Base-by-base conservation (phyloP, 92 coral and sea anemone genomes). In the Phenganax stokvisi region DNA sequence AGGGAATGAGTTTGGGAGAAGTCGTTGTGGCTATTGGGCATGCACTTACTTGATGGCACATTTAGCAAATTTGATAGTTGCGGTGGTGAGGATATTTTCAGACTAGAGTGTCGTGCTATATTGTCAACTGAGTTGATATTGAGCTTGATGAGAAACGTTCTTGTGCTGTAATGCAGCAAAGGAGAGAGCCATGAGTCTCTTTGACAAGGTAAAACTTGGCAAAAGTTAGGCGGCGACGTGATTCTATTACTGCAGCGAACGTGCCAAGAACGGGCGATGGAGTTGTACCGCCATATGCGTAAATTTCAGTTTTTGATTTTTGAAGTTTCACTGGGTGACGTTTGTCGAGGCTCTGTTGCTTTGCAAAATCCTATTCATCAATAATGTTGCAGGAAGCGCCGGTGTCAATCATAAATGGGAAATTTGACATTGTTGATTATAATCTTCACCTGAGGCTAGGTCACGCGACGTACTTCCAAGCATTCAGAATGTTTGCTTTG, bases 71-170 rank as follows among this genome's bases (percentile, higher is more conserved):
- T 65, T 11, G 71, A 1, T 65, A 44, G 2, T 17, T 28, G 31
- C 15, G 6, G 71, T 15, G 31, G n/a, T 65, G 71, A 10, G 27
- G 27, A 27, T 11, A 7, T 65, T 65, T 65, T 65, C 10, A 27
- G 11, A 65, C 11, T 3, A 27, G 30, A 2, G 25, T 65, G 30
- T 65, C 6, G 47, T 37, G 47, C 47, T 4, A 28, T 65, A 0
- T 4, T 65, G 30, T 65, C 31, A 44, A 65, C 71, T 17, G 71
- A 65, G 27, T 10, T 65, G n/a, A 65, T 27, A 73, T 73, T 54
- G 54, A 73, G 78, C 27, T 17, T 56, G 80, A 76, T 76, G 13
- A 76, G 80, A 44, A 57, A 25, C 17, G 68, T 59, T 76, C 80
- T 8, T 30, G 66, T 17, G 80, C 67, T 28, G 80, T 76, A 57